Conservation (phyloP, 2,113 vertebrate species). For the Barnardius zonarius region DNA sequence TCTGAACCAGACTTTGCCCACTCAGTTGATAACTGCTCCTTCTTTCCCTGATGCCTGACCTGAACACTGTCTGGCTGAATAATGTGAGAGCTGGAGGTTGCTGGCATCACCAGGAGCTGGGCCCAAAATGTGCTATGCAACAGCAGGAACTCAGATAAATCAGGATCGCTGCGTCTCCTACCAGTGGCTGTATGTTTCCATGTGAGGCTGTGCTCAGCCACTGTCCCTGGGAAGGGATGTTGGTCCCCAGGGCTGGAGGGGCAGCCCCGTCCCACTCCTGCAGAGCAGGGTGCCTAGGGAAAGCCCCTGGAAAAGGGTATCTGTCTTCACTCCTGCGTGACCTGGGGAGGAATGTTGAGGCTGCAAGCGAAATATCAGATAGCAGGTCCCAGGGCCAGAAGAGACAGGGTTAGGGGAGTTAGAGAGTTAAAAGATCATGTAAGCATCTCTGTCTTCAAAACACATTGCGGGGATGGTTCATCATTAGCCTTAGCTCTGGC, state of each 20-base stretch:
- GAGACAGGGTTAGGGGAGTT: neutral
- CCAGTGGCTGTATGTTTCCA: fast-evolving
- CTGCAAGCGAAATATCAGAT: fast-evolving
- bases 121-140: neutral
- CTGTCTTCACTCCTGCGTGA: fast-evolving
- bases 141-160: neutral
- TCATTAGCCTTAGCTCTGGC: neutral
- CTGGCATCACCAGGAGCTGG: neutral
- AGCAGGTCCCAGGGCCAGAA: neutral
- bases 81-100: neutral
- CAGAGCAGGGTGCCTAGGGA: neutral
- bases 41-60: neutral
- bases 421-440: neutral
- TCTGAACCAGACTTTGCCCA: neutral
- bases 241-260: neutral
- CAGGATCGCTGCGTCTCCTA: fast-evolving
- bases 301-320: neutral
- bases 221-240: neutral
- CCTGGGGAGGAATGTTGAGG: neutral
- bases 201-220: neutral
- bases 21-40: fast-evolving
- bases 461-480: fast-evolving
- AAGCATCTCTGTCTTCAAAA: neutral
- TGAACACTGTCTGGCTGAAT: neutral
- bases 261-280: fast-evolving